Evolutionary conservation across 2,113 vertebrate genomes (phyloP), one percentile per base, ranked within the genome.

Genomic region (Herpailurus yagouaroundi): DNA sequence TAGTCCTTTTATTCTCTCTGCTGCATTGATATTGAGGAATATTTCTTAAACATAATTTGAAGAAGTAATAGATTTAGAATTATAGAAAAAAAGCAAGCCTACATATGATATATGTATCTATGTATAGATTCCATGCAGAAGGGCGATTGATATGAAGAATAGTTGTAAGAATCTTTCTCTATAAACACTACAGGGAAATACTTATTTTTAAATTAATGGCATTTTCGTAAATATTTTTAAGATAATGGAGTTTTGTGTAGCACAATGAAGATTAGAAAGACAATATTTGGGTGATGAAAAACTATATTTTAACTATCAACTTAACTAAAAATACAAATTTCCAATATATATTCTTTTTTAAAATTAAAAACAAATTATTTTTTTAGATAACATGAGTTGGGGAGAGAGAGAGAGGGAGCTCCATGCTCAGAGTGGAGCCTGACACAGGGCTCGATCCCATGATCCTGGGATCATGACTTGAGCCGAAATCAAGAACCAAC

Each of bases 291-390:
- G 11, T 82, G 33, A 88, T 52, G 48, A 96, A 74, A 94, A 96
- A 60, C 81, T 80, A 2, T 48, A 55, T 52, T 73, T 55, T 89
- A 68, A 64, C 45, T 79, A 55, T 25, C 4, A 74, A 86, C 52
- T 93, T 48, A 66, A 74, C 63, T 96, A 41, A 93, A 80, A 96
- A 81, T 88, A 36, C 74, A n/a, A 80, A 50, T 94, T 87, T 93
- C 31, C 7, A 36, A 60, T 60, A 55, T 55, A 60, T 60, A 60
- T 60, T 60, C 19, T 60, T 60, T 60, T 60, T 23, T 7, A 60
- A 57, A 60, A 60, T 60, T 60, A 60, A 60, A 60, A 25, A 60
- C 57, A 60, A 60, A 60, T 60, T 60, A 60, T 60, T 60, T 60
- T 60, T 60, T 60, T 60, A 60, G 57, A 60, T 0, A 60, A 8